These are phyloP conservation scores for Antedon mediterranea DNA, from an alignment of 53 echinoderm and acorn worm genomes.

Conservation along the genomic window DNA sequence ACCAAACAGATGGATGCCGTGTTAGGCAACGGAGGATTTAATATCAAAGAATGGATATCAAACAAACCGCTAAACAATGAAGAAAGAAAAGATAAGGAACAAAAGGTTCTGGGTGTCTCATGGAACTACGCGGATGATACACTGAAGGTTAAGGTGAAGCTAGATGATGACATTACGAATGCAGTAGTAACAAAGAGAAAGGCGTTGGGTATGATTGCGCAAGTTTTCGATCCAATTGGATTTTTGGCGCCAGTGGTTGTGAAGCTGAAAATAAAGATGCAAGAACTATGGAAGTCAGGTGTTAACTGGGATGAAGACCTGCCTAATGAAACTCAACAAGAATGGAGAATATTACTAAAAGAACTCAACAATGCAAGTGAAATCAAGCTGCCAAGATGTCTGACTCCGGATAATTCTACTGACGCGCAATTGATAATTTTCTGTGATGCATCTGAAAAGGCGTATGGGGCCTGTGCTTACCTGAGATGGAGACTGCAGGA, in stretches of 20 bases:
- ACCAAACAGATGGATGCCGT: not conserved
- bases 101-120: conserved; percentile 15
- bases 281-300: conserved; percentile 18
- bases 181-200: conserved; percentile 8
- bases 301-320: conserved; percentile 31
- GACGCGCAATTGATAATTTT: conserved; percentile 1
- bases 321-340: too few species aligned
- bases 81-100: conserved; percentile 5
- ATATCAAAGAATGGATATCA: conserved; percentile 19
- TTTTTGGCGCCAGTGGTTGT: conserved; percentile 23
- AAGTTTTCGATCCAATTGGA: too few species aligned
- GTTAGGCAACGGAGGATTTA: conserved; percentile 12
- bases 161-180: not conserved
- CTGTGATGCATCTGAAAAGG: conserved; percentile 36
- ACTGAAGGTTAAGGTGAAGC: not conserved
- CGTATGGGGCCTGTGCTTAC: conserved; percentile 31
- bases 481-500: conserved; percentile 15
- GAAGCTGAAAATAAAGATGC: conserved; percentile 23
- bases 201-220: conserved; percentile 13
- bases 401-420: conserved; percentile 10
- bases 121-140: not conserved
- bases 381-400: conserved; percentile 14
- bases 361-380: conserved; percentile 8
- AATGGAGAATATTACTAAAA: not conserved
- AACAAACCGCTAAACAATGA: not conserved